A percentile compares a stretch with the other conserved stretches of the same genome.
Evolutionary conservation across 2,888 invertebrate genomes (phyloP).

Genomic region (Petrophora chlorosata): DNA sequence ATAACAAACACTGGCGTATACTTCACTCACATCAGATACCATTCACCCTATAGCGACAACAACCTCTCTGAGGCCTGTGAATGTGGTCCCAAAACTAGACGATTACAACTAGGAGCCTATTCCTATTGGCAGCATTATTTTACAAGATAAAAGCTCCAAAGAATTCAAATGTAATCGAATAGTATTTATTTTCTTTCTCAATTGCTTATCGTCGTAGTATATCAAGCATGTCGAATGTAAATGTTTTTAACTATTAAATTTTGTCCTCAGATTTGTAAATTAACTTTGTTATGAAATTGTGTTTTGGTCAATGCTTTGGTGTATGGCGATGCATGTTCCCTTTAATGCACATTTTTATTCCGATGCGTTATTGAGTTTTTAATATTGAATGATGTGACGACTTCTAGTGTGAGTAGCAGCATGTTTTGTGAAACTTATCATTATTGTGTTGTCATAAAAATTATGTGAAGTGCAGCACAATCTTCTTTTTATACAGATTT

Average conservation of each 20-base stretch:
- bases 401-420: conserved; percentile 33
- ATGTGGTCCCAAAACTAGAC: conserved; percentile 69
- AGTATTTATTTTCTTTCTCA: conserved; percentile 49
- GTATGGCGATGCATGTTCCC: conserved; percentile 68
- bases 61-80: conserved; percentile 70
- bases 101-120: conserved; percentile 53
- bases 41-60: conserved; percentile 76
- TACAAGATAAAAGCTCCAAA: conserved; percentile 10
- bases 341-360: conserved; percentile 45
- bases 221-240: conserved; percentile 60
- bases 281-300: conserved; percentile 30
- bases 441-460: conserved; percentile 20
- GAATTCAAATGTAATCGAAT: conserved; percentile 59
- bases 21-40: conserved; percentile 80
- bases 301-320: conserved; percentile 57
- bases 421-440: conserved; percentile 33
- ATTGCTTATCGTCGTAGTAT: conserved; percentile 66
- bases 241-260: conserved; percentile 31
- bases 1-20: conserved; percentile 77
- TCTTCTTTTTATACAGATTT: neutral
- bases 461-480: conserved; percentile 33
- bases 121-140: conserved; percentile 15
- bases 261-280: conserved; percentile 27
- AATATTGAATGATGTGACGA: conserved; percentile 22
- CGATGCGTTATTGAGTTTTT: conserved; percentile 22